phyloP scores from a whole-genome alignment of 2,888 invertebrate species.

The Coelogynopora nodosa region DNA sequence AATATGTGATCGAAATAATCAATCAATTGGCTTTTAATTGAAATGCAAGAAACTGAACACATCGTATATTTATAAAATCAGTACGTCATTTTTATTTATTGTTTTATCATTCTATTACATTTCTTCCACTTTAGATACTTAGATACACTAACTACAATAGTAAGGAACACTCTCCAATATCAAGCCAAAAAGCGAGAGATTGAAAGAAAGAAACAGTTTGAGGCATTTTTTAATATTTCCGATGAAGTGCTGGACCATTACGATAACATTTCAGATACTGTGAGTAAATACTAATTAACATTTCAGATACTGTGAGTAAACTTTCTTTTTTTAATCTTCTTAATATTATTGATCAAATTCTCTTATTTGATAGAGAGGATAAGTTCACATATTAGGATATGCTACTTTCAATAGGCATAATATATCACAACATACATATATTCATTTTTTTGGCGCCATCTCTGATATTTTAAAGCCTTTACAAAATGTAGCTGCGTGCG shows the following conservation, averaged over 20 bases:
- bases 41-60: too few species aligned
- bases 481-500: too few species aligned
- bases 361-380: neutral
- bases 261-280: neutral
- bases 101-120: too few species aligned
- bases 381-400: neutral
- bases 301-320: neutral
- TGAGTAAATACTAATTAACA: neutral
- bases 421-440: too few species aligned
- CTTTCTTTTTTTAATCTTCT: neutral
- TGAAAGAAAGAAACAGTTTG: neutral
- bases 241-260: neutral
- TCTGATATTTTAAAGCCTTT: too few species aligned
- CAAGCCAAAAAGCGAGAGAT: neutral
- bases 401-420: too few species aligned
- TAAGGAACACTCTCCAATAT: neutral
- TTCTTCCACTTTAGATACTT: too few species aligned
- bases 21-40: too few species aligned
- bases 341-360: neutral
- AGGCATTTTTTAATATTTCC: neutral
- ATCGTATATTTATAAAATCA: neutral
- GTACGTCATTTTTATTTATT: too few species aligned
- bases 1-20: too few species aligned
- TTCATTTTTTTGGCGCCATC: too few species aligned
- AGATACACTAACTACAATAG: neutral